Evolutionary conservation across 2,797 vertebrate genomes (phyloP).

Genomic region (Clarias platycephalus): DNA sequence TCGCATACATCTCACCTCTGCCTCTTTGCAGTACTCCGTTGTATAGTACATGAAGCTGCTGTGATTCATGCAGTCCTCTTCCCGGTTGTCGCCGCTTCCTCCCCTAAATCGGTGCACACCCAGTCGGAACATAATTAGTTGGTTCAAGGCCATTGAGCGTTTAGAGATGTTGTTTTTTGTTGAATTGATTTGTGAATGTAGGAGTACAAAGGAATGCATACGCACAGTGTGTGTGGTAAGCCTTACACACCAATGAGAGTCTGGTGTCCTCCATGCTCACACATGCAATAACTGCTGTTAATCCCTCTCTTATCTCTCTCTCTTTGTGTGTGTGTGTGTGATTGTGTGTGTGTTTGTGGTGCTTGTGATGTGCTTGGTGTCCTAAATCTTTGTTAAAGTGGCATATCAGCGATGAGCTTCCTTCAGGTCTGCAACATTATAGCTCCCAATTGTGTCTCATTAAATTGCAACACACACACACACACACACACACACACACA

Average conservation of each 20-base stretch:
- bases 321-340: too few species aligned
- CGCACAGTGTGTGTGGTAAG: conserved; percentile 25
- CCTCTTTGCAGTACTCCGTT: neutral
- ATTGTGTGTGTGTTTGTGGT: neutral
- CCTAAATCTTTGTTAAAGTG: conserved; percentile 34
- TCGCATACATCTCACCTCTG: neutral
- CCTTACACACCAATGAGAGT: conserved; percentile 12
- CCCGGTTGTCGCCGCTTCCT: neutral
- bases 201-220: conserved; percentile 33
- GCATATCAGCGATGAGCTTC: conserved; percentile 19
- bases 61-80: conserved; percentile 8
- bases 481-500: neutral
- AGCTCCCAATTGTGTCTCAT: conserved; percentile 30
- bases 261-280: neutral
- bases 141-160: conserved; percentile 49
- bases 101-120: conserved; percentile 31
- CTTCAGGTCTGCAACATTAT: conserved; percentile 10
- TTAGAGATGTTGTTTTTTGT: conserved; percentile 39
- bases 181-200: conserved; percentile 45
- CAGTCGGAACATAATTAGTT: conserved; percentile 40
- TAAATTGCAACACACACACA: conserved; percentile 2
- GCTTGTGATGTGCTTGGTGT: conserved; percentile 5
- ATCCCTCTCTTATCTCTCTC: neutral
- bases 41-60: conserved; percentile 11
- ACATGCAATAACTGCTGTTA: neutral